Evolutionary conservation across 2,797 vertebrate species (phyloP), one percentile per base, ranked within the genome.

Genomic region (Spatula clypeata): DNA sequence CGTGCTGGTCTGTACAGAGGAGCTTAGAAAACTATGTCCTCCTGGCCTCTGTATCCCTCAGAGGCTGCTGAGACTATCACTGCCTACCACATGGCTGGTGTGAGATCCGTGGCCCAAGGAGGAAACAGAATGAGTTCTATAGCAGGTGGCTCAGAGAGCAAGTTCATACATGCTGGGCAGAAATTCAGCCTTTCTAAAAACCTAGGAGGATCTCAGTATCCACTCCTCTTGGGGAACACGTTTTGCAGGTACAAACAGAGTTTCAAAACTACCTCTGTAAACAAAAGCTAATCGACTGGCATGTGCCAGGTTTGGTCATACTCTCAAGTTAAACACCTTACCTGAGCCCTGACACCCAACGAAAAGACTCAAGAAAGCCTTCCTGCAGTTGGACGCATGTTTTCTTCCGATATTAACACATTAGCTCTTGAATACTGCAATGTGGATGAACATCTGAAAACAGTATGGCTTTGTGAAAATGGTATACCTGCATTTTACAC

Each of bases 391-490:
- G 11, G 42, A 57, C 8, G 4, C 4, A 0, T 19, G 60, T 49
- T 74, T 86, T 32, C 17, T 61, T 67, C 65, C 40, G 40, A n/a
- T 54, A 74, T 51, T 57, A 53, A 19, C 19, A 64, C 1, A 6
- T 58, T 1, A 2, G 20, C 69, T 88, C 32, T 53, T 23, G 38
- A 80, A 44, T 1, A 67, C 32, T 6, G 31, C 2, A n/a, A 70
- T 40, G 20, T 6, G 29, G 49, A 74, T 1, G 9, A 85, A 72
- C 19, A 64, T 5, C 38, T 67, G 57, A 87, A 94, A 82, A 70
- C 0, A 3, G 54, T 16, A 42, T 1, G 19, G 32, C 49, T 45
- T 7, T 4, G 24, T 49, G 69, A 16, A 74, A 69, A 71, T 0
- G 6, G 32, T 18, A 24, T 11, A 40, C 5, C 45, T 66, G 27